Evolutionary conservation across 1,140 invertebrate genomes (phyloP), one percentile per base, ranked within the genome.

Genomic region (Cataglyphis hispanica): DNA sequence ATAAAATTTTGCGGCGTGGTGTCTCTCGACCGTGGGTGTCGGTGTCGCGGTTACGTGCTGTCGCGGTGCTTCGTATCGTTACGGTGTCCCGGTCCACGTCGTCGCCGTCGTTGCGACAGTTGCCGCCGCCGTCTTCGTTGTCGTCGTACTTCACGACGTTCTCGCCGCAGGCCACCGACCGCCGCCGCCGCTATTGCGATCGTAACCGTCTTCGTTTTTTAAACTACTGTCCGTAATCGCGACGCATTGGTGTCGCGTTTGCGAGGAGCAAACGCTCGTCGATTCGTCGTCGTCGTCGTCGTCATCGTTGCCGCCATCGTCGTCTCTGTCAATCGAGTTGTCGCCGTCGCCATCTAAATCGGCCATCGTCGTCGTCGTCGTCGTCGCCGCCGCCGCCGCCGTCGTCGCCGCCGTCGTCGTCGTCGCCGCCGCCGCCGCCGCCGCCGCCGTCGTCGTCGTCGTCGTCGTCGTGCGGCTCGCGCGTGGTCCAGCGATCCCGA

Each of bases 1-100:
- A 53, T 94, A 93, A 93, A 93, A 92, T 93, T 93, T 94, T 93
- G 93, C 93, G 92, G 91, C 91, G 92, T 92, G 92, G 91, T 91
- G 86, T 75, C 83, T 93, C 77, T 93, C 90, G 88, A 91, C 91
- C 92, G 92, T 92, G 91, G 88, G 91, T 92, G 92, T 92, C 90
- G 89, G 89, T 90, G 87, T 90, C 89, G 86, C 89, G 88, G 87
- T 87, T 87, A 80, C 89, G 90, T 84, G 89, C 1, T n/a, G n/a
- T 92, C 91, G 85, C 87, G 90, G 91, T 92, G 88, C 84, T 90
- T 84, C 72, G 81, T 85, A 85, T 83, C 77, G 58, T 78, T 58
- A 81, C 84, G 66, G 90, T 80, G 89, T 92, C 90, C 80, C 86
- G 90, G 87, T 92, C 80, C 66, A 86, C 78, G 66, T 87, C 80